These are phyloP conservation scores for Heteronetta atricapilla DNA, from an alignment of 2,113 vertebrate species.

Conservation along the genomic window DNA sequence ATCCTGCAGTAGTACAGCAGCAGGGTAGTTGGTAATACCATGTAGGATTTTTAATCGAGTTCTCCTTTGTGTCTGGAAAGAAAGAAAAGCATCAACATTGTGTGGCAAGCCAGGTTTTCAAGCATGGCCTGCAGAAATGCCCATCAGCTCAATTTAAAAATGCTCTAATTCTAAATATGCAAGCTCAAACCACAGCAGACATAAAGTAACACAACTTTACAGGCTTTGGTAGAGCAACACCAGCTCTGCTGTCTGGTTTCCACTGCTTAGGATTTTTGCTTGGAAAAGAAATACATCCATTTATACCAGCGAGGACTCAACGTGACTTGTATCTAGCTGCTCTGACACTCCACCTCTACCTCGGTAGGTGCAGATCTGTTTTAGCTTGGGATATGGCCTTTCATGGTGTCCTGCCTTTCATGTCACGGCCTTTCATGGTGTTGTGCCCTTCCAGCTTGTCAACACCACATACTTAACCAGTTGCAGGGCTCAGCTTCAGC, in stretches of 20 bases:
- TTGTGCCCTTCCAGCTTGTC: not conserved
- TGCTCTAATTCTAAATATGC: not conserved
- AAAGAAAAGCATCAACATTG: not conserved
- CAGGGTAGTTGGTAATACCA: not conserved
- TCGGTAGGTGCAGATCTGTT: not conserved
- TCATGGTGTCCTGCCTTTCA: not conserved
- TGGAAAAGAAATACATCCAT: not conserved
- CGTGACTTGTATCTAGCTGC: not conserved
- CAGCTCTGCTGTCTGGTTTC: not conserved
- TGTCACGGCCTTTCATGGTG: not conserved
- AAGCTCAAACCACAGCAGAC: not conserved
- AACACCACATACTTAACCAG: not conserved
- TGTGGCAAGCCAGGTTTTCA: not conserved
- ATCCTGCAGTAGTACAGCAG: not conserved
- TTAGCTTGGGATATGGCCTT: not conserved
- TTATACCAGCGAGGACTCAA: not conserved
- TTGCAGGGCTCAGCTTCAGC: not conserved
- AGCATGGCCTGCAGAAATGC: not conserved
- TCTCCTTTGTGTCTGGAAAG: not conserved
- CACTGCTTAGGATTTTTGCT: not conserved
- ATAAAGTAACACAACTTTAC: not conserved
- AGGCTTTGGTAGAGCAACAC: not conserved
- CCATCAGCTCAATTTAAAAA: not conserved
- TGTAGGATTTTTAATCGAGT: not conserved
- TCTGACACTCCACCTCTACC: not conserved